These are phyloP conservation scores for Vicugna pacos DNA, from an alignment of 2,113 vertebrate species.

Conservation along the genomic window DNA sequence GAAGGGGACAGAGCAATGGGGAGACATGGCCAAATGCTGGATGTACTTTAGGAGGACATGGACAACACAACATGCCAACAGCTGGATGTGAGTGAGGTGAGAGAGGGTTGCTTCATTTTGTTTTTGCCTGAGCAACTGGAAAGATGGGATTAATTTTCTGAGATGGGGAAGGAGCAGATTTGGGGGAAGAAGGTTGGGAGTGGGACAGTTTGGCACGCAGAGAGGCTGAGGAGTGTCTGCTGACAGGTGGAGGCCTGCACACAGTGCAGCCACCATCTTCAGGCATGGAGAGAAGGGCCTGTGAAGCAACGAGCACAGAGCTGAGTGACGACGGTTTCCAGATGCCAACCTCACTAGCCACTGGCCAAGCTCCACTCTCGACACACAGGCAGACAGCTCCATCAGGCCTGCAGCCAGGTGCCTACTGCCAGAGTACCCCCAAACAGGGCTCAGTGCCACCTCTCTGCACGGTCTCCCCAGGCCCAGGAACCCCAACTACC, in stretches of 20 bases:
- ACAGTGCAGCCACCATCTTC: background rate
- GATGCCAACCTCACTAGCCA: background rate
- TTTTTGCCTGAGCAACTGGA: background rate
- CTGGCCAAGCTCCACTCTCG: background rate
- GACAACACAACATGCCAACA: background rate
- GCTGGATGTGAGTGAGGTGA: accelerated
- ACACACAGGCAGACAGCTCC: background rate
- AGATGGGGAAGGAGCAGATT: background rate
- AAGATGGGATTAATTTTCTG: background rate
- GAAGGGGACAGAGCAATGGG: background rate
- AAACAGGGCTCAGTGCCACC: background rate
- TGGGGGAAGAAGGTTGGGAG: background rate
- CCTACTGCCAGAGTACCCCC: background rate
- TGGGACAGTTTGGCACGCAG: background rate
- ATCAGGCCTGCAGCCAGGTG: background rate
- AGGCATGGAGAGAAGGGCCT: background rate
- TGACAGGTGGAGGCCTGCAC: background rate
- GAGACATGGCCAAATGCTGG: background rate
- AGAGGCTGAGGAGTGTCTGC: background rate
- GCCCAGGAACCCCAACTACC: background rate
- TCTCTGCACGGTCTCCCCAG: background rate
- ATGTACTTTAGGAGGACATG: background rate
- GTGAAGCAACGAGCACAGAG: background rate
- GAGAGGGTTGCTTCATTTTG: background rate
- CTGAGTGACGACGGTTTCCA: background rate